Evolutionary conservation across 1,140 invertebrate species (phyloP).

Genomic region (Bombyx mori): DNA sequence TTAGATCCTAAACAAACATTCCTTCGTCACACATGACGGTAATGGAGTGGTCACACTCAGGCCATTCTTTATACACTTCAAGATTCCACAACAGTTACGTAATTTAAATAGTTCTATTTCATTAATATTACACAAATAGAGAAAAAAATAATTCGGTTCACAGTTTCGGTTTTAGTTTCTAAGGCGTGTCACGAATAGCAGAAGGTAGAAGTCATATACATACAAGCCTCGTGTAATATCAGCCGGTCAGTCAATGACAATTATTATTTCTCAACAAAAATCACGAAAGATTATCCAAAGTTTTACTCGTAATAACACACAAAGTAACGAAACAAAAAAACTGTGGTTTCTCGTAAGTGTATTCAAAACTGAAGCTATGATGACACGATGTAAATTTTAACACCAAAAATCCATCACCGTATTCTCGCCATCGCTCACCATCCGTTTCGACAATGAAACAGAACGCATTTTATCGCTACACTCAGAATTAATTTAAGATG

Average conservation of each 20-base stretch:
- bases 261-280: conserved; percentile 54
- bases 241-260: conserved; percentile 70
- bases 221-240: conserved; percentile 71
- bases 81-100: conserved; percentile 69
- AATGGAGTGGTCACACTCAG: conserved; percentile 68
- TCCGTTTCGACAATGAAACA: conserved; percentile 63
- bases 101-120: conserved; percentile 65
- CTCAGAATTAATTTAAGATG: conserved; percentile 45
- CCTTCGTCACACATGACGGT: conserved; percentile 69
- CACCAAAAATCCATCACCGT: conserved; percentile 71
- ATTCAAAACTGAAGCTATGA: conserved; percentile 57
- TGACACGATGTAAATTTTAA: conserved; percentile 69
- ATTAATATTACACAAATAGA: conserved; percentile 65
- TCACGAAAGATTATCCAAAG: conserved; percentile 42
- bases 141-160: conserved; percentile 63
- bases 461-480: conserved; percentile 61
- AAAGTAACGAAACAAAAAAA: conserved; percentile 49
- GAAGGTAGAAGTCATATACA: conserved; percentile 67
- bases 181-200: conserved; percentile 69
- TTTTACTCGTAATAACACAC: conserved; percentile 46
- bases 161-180: conserved; percentile 66
- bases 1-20: conserved; percentile 70
- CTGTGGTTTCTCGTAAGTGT: conserved; percentile 46
- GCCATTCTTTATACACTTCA: conserved; percentile 67
- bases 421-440: conserved; percentile 69